Base-by-base conservation (phyloP, 2,888 invertebrate genomes). In the Eupithecia subumbrata region DNA sequence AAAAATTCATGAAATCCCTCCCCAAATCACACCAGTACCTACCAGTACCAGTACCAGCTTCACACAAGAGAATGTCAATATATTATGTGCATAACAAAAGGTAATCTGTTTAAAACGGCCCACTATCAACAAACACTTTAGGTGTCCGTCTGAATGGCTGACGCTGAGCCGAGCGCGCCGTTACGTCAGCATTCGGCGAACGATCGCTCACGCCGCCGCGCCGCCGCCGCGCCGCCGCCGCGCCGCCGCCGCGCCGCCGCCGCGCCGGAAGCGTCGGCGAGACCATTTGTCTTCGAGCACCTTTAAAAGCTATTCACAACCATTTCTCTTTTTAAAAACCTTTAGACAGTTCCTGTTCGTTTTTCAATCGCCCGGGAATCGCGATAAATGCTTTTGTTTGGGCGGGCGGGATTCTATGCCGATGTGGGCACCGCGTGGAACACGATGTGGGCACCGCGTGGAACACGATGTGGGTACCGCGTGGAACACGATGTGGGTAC, bases 291-390 rank as follows among this genome's bases (percentile, higher is more conserved):
- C 93, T 93, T 87, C 86, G 79, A 87, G 88, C 92, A 94, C 94
- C 94, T 94, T 93, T 92, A 93, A 93, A 93, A 92, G 94, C 94
- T 92, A 93, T 94, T 92, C 94, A 88, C 88, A 85, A 90, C 91
- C 94, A 94, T 94, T 94, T 91, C 88, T 94, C 94, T 94, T 93
- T 90, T 94, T 94, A 91, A 93, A 93, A 94, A 94, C 94, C 94
- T 92, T 92, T 88, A 92, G 94, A 93, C 93, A 91, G 88, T 91
- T 92, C 91, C 91, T 92, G 89, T 93, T 92, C 93, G 93, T 93
- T 94, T 94, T 94, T 94, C 94, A 94, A 94, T 94, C 92, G 93
- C 89, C 87, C 89, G 84, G 90, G 91, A 89, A 92, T 92, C 92
- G 91, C 91, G 92, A 93, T 92, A 91, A 91, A 92, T 92, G 93